These are phyloP conservation scores for Trachemys scripta DNA, from an alignment of 2,113 vertebrate species.

Conservation along the genomic window DNA sequence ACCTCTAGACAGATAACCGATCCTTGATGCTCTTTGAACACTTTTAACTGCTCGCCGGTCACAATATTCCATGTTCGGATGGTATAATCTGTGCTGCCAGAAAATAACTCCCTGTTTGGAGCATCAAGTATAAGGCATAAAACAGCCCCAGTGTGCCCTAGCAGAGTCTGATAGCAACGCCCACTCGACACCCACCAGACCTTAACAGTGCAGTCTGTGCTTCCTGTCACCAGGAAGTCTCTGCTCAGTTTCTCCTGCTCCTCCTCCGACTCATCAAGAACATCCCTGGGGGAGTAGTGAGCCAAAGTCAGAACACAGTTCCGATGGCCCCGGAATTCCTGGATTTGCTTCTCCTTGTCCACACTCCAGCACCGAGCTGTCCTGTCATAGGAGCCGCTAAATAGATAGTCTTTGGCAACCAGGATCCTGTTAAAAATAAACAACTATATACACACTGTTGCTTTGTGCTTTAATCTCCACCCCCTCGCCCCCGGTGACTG, in stretches of 20 bases:
- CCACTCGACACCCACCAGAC: conserved; percentile 87
- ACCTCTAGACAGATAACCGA: conserved; percentile 87
- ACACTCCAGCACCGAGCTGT: conserved; percentile 84
- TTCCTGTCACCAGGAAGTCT: conserved; percentile 86
- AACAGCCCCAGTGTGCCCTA: conserved; percentile 85
- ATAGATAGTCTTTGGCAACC: conserved; percentile 81
- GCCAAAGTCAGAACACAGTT: conserved; percentile 85
- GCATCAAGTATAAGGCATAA: conserved; percentile 83
- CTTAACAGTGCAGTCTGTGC: conserved; percentile 85
- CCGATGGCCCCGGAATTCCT: conserved; percentile 85
- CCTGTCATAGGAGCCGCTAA: conserved; percentile 86
- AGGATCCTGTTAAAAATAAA: conserved; percentile 77
- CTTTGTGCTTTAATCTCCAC: neutral
- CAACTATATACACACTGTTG: neutral
- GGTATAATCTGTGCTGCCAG: conserved; percentile 84
- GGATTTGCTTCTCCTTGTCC: conserved; percentile 80
- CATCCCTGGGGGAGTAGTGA: conserved; percentile 80
- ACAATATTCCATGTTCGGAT: conserved; percentile 85
- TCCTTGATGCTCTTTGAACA: conserved; percentile 86
- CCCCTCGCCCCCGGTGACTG: neutral
- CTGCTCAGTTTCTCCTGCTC: conserved; percentile 70
- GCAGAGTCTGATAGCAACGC: conserved; percentile 84
- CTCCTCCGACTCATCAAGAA: conserved; percentile 69
- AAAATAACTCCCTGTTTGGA: conserved; percentile 81
- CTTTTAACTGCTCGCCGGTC: conserved; percentile 82